Evolutionary conservation across 2,797 vertebrate genomes (phyloP).

Genomic region (Pterois miles): DNA sequence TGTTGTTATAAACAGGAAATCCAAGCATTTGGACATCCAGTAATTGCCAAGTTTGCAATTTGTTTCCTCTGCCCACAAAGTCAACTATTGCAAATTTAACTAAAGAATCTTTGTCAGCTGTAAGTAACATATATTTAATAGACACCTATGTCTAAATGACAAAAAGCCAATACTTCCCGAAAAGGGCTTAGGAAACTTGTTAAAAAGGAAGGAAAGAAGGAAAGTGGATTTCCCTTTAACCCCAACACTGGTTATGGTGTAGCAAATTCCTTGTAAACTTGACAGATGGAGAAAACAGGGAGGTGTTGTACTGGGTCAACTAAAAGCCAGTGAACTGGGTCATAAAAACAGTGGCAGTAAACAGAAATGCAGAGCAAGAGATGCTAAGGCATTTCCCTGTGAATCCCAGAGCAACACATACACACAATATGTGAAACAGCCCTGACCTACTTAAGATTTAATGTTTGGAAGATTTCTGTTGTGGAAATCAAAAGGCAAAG

Average conservation of each 20-base stretch:
- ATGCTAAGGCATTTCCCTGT: constrained; percentile 54
- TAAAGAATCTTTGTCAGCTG: neutral
- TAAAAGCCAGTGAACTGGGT: constrained; percentile 50
- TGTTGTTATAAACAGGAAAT: neutral
- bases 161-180: neutral
- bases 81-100: neutral
- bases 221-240: neutral
- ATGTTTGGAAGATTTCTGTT: constrained; percentile 7
- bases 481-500: constrained; percentile 1
- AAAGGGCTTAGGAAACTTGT: neutral
- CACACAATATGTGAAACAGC: constrained; percentile 25
- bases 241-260: neutral
- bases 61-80: neutral
- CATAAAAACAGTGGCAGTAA: constrained; percentile 66
- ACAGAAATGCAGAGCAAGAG: constrained; percentile 55
- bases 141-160: neutral
- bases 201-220: neutral
- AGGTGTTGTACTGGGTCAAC: constrained; percentile 39
- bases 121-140: neutral
- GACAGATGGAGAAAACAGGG: constrained; percentile 24
- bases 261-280: constrained; percentile 36
- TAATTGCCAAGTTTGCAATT: neutral
- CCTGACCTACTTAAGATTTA: constrained; percentile 42
- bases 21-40: neutral
- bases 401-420: constrained; percentile 74